A percentile compares a stretch with the other conserved stretches of the same genome.
Evolutionary conservation across 35 echinoderm and acorn worm species (phyloP).

Genomic region (Hemicentrotus pulcherrimus): DNA sequence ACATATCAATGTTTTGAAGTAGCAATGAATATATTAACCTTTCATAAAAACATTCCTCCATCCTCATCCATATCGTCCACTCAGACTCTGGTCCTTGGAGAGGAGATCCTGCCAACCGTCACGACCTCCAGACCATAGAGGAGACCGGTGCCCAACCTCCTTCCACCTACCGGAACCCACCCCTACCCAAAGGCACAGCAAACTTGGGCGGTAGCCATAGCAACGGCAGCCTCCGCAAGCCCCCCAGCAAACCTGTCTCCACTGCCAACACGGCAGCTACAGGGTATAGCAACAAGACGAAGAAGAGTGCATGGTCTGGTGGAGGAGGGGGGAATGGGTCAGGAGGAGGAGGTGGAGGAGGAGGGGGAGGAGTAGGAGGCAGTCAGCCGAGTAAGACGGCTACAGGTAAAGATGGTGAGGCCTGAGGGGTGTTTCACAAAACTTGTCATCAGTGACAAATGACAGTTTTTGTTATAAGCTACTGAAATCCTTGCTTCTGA

Average conservation of each 20-base stretch:
- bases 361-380: constrained; percentile 19
- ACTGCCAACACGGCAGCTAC: constrained; percentile 23
- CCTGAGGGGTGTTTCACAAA: neutral
- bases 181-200: neutral
- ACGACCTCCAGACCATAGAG: constrained; percentile 55
- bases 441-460: no score
- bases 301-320: constrained; percentile 61
- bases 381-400: constrained; percentile 35
- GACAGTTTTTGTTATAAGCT: no score
- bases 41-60: neutral
- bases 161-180: neutral
- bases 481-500: no score
- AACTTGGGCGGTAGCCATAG: constrained; percentile 20
- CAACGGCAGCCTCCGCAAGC: constrained; percentile 13
- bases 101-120: constrained; percentile 1
- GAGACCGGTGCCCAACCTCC: neutral
- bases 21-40: neutral
- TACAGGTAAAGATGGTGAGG: neutral
- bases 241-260: constrained; percentile 36
- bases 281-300: constrained; percentile 58
- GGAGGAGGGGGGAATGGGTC: constrained; percentile 22
- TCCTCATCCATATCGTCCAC: neutral
- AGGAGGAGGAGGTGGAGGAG: constrained; percentile 46
- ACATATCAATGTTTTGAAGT: no score
- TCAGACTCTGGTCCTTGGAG: constrained; percentile 15